Conservation (phyloP, 1,140 invertebrate genomes). For the Zaprionus nigranus region DNA sequence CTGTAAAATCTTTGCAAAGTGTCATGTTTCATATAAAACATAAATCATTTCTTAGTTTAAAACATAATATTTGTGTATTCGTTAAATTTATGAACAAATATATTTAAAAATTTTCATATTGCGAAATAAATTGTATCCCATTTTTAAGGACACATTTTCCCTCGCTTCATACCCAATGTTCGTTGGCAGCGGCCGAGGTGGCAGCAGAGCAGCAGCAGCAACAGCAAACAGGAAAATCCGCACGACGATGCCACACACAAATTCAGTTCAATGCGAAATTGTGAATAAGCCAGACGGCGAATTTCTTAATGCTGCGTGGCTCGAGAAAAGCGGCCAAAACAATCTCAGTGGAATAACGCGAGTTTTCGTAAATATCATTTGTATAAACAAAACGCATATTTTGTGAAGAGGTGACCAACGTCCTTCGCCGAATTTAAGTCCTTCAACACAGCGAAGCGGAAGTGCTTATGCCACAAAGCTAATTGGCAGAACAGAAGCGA, state of each 20-base stretch:
- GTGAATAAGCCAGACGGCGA: slow-evolving; percentile 75
- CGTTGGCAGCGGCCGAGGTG: slow-evolving; percentile 25
- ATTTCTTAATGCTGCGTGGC: slow-evolving; percentile 49
- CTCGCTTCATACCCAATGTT: slow-evolving; percentile 23
- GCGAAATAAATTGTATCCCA: too few species aligned
- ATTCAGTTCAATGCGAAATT: slow-evolving; percentile 80
- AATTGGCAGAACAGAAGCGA: slow-evolving; percentile 24
- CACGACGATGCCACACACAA: slow-evolving; percentile 69
- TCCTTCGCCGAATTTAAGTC: slow-evolving; percentile 15
- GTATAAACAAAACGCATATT: slow-evolving; percentile 25
- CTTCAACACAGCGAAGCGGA: slow-evolving; percentile 30
- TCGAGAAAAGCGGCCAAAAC: slow-evolving; percentile 29
- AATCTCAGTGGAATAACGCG: slow-evolving; percentile 35
- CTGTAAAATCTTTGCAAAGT: neutral
- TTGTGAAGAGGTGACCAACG: slow-evolving; percentile 3
- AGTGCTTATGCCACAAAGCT: slow-evolving; percentile 29
- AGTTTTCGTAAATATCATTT: slow-evolving; percentile 8
- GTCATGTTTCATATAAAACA: neutral
- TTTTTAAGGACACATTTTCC: neutral
- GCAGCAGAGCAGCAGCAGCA: slow-evolving; percentile 44
- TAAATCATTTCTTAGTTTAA: neutral
- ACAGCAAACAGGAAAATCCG: slow-evolving; percentile 79
- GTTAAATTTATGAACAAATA: neutral
- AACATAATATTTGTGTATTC: neutral
- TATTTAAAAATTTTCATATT: neutral